Evolutionary conservation across 2,888 invertebrate species (phyloP).

Genomic region (Caenorhabditis sp.): DNA sequence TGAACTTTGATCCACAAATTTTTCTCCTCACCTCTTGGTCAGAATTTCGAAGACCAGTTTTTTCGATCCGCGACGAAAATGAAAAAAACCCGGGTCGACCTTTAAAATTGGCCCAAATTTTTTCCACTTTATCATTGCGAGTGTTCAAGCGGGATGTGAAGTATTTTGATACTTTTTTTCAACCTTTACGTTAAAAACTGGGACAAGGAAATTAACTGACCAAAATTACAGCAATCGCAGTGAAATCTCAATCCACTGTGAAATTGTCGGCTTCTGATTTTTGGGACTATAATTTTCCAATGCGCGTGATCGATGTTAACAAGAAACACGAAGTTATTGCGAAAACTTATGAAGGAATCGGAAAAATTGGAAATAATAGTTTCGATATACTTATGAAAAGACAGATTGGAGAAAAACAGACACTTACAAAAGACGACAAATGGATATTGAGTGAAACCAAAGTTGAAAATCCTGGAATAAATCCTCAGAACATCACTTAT

Average conservation of each 20-base stretch:
- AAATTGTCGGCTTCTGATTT: slow-evolving; percentile 22
- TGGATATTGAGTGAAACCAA: slow-evolving; percentile 15
- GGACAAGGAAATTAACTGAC: no score
- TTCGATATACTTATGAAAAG: slow-evolving; percentile 12
- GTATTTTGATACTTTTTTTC: no score
- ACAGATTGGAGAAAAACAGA: slow-evolving; percentile 18
- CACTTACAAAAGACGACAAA: slow-evolving; percentile 21
- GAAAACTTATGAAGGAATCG: slow-evolving; percentile 39
- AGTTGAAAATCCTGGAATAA: slow-evolving; percentile 26
- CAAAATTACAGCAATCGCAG: slow-evolving; percentile 24
- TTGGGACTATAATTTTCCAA: slow-evolving; percentile 20
- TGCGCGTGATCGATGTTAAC: slow-evolving; percentile 17
- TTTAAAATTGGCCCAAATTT: no score
- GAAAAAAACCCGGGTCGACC: no score
- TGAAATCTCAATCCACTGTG: slow-evolving; percentile 7
- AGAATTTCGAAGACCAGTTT: no score
- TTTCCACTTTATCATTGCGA: no score
- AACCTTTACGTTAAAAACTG: no score
- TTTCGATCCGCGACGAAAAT: no score
- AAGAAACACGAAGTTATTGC: slow-evolving; percentile 7
- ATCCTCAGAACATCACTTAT: slow-evolving; percentile 33
- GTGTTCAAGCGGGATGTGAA: no score
- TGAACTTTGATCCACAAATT: no score
- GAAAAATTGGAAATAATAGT: slow-evolving; percentile 19
- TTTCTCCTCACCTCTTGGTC: no score